Evolutionary conservation across 2,797 vertebrate species (phyloP).

Genomic region (Parambassis ranga): DNA sequence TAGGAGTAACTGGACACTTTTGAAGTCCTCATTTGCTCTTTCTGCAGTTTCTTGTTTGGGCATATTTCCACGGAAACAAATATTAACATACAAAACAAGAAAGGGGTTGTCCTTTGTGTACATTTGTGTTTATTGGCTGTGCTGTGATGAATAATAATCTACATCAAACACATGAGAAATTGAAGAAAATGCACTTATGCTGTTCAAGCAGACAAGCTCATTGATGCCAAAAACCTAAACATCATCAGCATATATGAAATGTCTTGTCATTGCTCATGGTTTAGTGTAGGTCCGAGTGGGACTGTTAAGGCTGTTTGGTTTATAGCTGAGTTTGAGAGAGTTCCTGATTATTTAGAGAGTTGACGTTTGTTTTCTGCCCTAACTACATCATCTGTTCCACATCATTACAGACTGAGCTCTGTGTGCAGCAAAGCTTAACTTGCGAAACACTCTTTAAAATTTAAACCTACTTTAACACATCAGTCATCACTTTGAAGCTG

Average conservation of each 20-base stretch:
- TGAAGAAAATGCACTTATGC: too few species aligned
- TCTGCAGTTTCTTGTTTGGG: too few species aligned
- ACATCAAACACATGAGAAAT: too few species aligned
- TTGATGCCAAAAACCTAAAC: too few species aligned
- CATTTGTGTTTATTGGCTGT: too few species aligned
- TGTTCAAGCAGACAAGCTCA: too few species aligned
- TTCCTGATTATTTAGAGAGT: conserved; percentile 22
- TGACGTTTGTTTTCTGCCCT: conserved; percentile 11
- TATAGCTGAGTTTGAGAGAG: conserved; percentile 22
- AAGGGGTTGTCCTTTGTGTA: too few species aligned
- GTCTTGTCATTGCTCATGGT: not conserved
- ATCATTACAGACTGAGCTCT: conserved; percentile 44
- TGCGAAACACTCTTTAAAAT: conserved; percentile 60
- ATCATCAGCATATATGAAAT: not conserved
- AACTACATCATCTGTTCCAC: conserved; percentile 29
- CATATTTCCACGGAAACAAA: too few species aligned
- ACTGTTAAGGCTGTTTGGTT: not conserved
- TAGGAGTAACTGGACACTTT: not conserved
- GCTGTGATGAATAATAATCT: too few species aligned
- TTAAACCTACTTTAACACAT: conserved; percentile 59
- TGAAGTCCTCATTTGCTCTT: not conserved
- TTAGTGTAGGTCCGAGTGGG: not conserved
- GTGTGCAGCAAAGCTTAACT: conserved; percentile 32
- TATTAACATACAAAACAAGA: too few species aligned
- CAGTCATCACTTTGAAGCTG: conserved; percentile 57